Base-by-base conservation (phyloP, 2,113 vertebrate genomes). In the Plestiodon gilberti region DNA sequence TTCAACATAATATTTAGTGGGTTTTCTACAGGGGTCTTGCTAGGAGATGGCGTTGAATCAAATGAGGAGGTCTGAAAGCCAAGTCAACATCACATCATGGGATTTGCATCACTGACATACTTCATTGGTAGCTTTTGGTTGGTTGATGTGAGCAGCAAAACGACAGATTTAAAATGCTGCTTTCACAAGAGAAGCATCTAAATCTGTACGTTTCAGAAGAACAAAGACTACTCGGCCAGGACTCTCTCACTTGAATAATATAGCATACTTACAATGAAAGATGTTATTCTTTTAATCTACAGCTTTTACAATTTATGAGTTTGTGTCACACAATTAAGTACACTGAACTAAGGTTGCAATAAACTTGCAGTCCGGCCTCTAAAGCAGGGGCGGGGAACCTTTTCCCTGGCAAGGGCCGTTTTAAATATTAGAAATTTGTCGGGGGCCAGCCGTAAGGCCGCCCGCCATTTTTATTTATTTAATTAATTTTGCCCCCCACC, bases 11-110 rank as follows among this genome's bases (percentile, higher is more conserved):
- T 94, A 92, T 97, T 97, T 95, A 99, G 97, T 82, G 98, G 98
- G 79, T 99, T 98, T 89, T 99, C 98, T 35, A 96, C 92, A 28
- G 98, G 97, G 89, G 97, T 95, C 95, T 98, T 98, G 96, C 96
- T 99, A 87, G 98, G 99, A 67, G 99, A 99, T 1, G 99, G 99
- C 4, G 98, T 98, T 90, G 95, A 96, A 78, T 99, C 99, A 57
- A 98, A 99, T 11, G 98, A 98, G 18, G 98, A 98, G 15, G 98
- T 98, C 98, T 98, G 95, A 62, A 93, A 96, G 92, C 88, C 62
- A 1, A 78, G 94, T 38, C 10, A 79, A 71, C 43, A 55, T 38
- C 64, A 40, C 10, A 78, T 0, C 0, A 0, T 59, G 28, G 5
- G 11, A 90, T 86, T 75, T 55, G 28, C 25, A 83, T 25, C 4